Conservation (phyloP, 2,113 vertebrate genomes). For the Heterotis niloticus region DNA sequence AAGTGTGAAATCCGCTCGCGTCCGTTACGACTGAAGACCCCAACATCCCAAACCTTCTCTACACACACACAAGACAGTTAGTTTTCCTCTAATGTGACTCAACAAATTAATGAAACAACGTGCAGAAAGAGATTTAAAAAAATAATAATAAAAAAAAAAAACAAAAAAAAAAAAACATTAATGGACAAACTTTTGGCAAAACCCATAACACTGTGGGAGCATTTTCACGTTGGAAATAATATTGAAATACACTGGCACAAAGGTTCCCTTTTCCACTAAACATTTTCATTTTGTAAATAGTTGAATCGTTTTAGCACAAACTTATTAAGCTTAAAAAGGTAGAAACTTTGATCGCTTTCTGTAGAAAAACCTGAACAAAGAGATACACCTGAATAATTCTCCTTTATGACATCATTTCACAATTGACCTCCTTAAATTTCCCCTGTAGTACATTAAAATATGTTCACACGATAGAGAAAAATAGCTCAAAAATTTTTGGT, state of each 20-base stretch:
- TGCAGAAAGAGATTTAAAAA: not conserved
- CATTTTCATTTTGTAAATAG: not conserved
- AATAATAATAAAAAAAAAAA: not conserved
- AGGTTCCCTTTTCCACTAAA: not conserved
- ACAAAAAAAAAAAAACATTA: not conserved
- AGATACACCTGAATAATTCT: not conserved
- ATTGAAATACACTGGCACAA: not conserved
- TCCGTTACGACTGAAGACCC: too few relatives aligned
- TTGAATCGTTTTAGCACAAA: not conserved
- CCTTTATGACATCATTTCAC: not conserved
- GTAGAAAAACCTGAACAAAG: constrained; percentile 12
- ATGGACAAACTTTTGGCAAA: not conserved
- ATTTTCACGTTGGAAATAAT: not conserved
- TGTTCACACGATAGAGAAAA: not conserved
- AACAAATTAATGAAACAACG: not conserved
- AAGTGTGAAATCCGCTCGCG: too few relatives aligned
- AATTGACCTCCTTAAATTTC: not conserved
- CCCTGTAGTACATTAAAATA: not conserved
- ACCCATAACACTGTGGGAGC: not conserved
- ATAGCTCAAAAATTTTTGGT: constrained; percentile 13
- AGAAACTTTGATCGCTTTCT: constrained; percentile 15
- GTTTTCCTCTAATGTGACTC: not conserved
- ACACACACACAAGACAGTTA: not conserved
- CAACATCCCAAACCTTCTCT: not conserved
- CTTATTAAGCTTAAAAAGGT: constrained; percentile 4